Conservation (phyloP, 2,113 vertebrate genomes). For the Anguilla rostrata region DNA sequence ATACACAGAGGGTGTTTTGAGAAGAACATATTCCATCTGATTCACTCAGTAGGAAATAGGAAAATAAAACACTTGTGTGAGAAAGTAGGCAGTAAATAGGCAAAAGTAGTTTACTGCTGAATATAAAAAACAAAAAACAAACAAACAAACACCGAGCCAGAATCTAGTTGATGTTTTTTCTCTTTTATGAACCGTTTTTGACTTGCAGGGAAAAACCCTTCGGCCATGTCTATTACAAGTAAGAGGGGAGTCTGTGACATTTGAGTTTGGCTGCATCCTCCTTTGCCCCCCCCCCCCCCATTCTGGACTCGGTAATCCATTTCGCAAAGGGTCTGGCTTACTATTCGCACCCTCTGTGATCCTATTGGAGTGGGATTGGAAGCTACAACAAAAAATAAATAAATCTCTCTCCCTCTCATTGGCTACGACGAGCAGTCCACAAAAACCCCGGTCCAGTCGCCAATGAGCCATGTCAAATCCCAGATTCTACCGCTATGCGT, state of each 20-base stretch:
- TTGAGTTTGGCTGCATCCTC: background rate
- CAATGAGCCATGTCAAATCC: constrained; percentile 23
- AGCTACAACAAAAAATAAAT: constrained; percentile 15
- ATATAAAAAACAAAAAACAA: background rate
- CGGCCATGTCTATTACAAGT: too few species aligned
- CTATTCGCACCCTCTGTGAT: constrained; percentile 14
- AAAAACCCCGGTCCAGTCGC: background rate
- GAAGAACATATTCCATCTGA: background rate
- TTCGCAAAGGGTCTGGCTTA: constrained; percentile 1
- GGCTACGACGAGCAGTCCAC: background rate
- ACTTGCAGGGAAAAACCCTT: background rate
- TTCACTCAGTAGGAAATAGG: background rate
- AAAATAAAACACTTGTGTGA: background rate
- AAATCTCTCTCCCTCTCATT: background rate
- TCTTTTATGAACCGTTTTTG: background rate
- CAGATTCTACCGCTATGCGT: background rate
- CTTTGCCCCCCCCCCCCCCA: background rate
- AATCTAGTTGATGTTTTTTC: background rate
- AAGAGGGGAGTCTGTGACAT: background rate
- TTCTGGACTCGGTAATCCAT: background rate
- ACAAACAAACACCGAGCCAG: background rate
- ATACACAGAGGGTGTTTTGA: background rate
- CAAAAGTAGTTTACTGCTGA: background rate
- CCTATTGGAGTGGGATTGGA: background rate
- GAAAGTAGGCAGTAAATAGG: background rate